These are phyloP conservation scores for Harpagifer antarcticus DNA, from an alignment of 2,797 vertebrate species.

Conservation along the genomic window DNA sequence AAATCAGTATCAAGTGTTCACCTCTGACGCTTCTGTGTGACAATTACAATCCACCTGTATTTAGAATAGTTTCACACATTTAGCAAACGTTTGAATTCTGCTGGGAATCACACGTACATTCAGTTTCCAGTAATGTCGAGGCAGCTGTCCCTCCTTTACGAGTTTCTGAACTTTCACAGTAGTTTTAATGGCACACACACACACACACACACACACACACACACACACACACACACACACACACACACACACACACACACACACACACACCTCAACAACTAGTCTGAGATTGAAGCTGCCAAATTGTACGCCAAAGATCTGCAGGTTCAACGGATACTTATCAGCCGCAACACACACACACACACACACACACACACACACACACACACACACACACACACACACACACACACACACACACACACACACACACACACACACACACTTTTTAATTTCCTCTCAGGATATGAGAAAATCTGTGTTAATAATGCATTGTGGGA, in stretches of 20 bases:
- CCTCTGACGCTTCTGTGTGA: too few species aligned
- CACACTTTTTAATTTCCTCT: conserved; percentile 82
- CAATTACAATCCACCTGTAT: too few species aligned
- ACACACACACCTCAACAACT: conserved; percentile 19
- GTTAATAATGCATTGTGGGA: conserved; percentile 78
- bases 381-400: too few species aligned
- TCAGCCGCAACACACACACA: neutral
- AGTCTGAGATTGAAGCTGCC: conserved; percentile 12
- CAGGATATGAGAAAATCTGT: conserved; percentile 82
- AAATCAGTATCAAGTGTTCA: too few species aligned
- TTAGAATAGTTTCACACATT: too few species aligned
- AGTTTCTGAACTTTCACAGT: too few species aligned
- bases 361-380: too few species aligned
- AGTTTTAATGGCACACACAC: neutral
- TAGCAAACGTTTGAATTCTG: too few species aligned
- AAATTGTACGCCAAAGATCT: conserved; percentile 33
- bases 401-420: conserved; percentile 21
- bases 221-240: neutral
- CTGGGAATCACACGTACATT: too few species aligned
- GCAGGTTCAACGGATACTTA: conserved; percentile 45
- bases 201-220: neutral
- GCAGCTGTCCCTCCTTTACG: too few species aligned
- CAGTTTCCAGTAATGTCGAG: too few species aligned
- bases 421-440: conserved; percentile 8
- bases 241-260: neutral